Conservation (phyloP, 2,113 vertebrate genomes). For the Catagonus wagneri region DNA sequence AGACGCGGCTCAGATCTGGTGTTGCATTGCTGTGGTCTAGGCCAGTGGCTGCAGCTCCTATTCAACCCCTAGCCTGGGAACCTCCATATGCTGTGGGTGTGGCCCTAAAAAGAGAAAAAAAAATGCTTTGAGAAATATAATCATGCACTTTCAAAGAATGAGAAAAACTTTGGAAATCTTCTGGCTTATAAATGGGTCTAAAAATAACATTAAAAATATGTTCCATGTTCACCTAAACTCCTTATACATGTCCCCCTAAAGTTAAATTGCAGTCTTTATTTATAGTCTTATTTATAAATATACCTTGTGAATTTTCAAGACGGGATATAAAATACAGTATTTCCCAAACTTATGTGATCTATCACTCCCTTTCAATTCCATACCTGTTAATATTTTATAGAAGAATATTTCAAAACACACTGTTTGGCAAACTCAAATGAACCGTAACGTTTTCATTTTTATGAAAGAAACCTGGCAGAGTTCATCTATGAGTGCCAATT, state of each 20-base stretch:
- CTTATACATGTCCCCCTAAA: not conserved
- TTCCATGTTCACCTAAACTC: slow-evolving; percentile 7
- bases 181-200: not conserved
- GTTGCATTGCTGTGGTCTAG: too few relatives aligned
- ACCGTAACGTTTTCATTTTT: not conserved
- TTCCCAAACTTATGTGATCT: not conserved
- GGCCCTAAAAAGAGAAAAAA: too few relatives aligned
- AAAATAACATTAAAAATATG: not conserved
- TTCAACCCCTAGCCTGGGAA: too few relatives aligned
- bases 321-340: not conserved
- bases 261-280: not conserved
- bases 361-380: not conserved
- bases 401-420: not conserved
- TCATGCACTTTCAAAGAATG: not conserved
- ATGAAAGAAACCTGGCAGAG: not conserved
- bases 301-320: not conserved
- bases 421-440: not conserved
- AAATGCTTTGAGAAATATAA: not conserved
- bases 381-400: not conserved
- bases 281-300: not conserved
- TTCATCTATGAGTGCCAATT: not conserved
- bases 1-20: too few relatives aligned
- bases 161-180: not conserved
- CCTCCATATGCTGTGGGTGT: too few relatives aligned
- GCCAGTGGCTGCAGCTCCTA: too few relatives aligned